Evolutionary conservation across 2,888 invertebrate genomes (phyloP), one percentile per base, ranked within the genome.

Genomic region (Campaea margaritaria): DNA sequence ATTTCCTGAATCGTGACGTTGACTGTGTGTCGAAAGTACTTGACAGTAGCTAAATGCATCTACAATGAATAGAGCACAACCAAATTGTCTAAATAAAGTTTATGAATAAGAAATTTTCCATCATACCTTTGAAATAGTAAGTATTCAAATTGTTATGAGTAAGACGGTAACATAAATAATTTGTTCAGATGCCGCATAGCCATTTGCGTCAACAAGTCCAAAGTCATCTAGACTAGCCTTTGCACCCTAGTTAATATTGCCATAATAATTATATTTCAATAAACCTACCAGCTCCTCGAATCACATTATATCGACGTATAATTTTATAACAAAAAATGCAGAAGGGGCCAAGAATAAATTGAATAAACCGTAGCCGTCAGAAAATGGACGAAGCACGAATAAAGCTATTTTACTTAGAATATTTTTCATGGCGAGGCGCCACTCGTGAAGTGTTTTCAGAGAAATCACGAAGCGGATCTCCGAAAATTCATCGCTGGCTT

Each of bases 401-500:
- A 68, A 72, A 72, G 67, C 70, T 75, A 71, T 75, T 69, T 72
- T 67, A 70, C 65, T 62, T 55, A 31, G 58, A 67, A 66, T 74
- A 72, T 69, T 70, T 69, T 65, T 61, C 58, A 66, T 58, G 56
- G 55, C 55, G 58, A 44, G 52, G 51, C 50, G 62, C 57, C 66
- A 66, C 68, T 69, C 65, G 15, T 49, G 51, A 64, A 75, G 69
- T 77, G 70, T 79, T 82, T 78, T 79, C 71, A 74, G 70, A 74
- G 61, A 75, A 79, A 81, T 79, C 75, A 73, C 70, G 64, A 68
- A 65, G 67, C 65, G 72, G 68, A 75, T 72, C 69, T 70, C 65
- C 69, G 69, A 68, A 74, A 78, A 77, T 79, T 82, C 73, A 76
- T 75, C 72, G 67, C 59, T 55, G 71, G 68, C 70, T 73, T 69